Evolutionary conservation across 2,797 vertebrate genomes (phyloP), one percentile per base, ranked within the genome.

Genomic region (Mastacembelus armatus): DNA sequence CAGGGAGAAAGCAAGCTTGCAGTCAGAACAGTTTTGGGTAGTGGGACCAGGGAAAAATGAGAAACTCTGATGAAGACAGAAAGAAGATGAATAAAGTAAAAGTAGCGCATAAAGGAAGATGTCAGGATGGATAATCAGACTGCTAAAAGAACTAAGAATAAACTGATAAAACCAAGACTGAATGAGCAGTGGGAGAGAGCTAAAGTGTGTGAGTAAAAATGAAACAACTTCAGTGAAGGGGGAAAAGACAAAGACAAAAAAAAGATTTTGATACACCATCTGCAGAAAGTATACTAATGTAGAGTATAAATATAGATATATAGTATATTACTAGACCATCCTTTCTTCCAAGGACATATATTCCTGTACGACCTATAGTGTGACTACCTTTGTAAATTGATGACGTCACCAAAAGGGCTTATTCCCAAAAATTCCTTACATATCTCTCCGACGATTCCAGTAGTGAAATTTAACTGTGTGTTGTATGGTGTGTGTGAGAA

Each of bases 1-100:
- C 19, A 57, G 74, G 35, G 35, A 66, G 30, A 40, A 26, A 47
- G 29, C 49, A 48, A 43, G 16, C 39, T 38, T 42, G 19, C 27
- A 33, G 36, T 69, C 52, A 66, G 54, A n/a, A n/a, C n/a, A n/a
- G 19, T 50, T 68, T 66, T 38, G 26, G 16, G 22, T 21, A 48
- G 19, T 54, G 35, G 49, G 32, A 54, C 51, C 26, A 26, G 35
- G 3, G 58, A 65, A 66, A 64, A 66, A 54, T 5, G 7, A 54
- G 32, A 66, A 45, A 42, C 4, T 51, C 19, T 70, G 54, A 62
- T 19, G 71, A 43, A 74, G 44, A 48, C 27, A n/a, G n/a, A n/a
- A n/a, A n/a, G n/a, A 22, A 21, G 58, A 52, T 32, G 56, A 45
- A 21, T 22, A 38, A 58, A 66, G 43, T 18, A 40, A n/a, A 19